Conservation (phyloP, 2,797 vertebrate genomes). For the Hylomyscus alleni region DNA sequence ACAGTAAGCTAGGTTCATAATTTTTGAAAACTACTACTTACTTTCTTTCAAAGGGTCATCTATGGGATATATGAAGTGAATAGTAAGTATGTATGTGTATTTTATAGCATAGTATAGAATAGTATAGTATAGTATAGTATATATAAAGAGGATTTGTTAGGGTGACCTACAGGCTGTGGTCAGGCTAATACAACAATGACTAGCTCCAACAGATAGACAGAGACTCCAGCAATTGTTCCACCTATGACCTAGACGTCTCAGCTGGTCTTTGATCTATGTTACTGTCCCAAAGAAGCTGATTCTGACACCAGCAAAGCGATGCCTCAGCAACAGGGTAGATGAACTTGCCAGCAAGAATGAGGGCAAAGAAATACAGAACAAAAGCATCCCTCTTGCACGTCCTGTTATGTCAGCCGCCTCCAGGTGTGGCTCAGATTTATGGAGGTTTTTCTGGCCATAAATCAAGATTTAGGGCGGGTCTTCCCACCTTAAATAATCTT, state of each 20-base stretch:
- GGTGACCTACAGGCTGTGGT: neutral
- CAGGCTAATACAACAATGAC: neutral
- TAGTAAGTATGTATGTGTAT: neutral
- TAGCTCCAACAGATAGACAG: neutral
- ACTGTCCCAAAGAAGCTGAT: neutral
- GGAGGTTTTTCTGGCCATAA: neutral
- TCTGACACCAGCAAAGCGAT: neutral
- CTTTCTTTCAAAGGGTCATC: neutral
- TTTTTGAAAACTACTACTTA: slow-evolving; percentile 38
- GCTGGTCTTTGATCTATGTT: no score
- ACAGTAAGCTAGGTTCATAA: slow-evolving; percentile 53
- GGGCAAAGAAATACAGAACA: neutral
- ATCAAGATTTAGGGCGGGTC: no score
- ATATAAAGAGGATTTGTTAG: neutral
- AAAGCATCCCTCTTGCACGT: neutral
- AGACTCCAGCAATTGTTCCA: neutral
- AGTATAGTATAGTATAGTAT: no score
- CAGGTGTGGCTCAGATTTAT: neutral
- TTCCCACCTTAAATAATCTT: neutral
- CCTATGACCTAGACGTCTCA: neutral
- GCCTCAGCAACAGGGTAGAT: neutral
- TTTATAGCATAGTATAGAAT: no score
- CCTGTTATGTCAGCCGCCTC: neutral
- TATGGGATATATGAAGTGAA: neutral
- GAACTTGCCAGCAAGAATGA: neutral